Evolutionary conservation across 2,797 vertebrate species (phyloP).

Genomic region (Sphenodon punctatus): DNA sequence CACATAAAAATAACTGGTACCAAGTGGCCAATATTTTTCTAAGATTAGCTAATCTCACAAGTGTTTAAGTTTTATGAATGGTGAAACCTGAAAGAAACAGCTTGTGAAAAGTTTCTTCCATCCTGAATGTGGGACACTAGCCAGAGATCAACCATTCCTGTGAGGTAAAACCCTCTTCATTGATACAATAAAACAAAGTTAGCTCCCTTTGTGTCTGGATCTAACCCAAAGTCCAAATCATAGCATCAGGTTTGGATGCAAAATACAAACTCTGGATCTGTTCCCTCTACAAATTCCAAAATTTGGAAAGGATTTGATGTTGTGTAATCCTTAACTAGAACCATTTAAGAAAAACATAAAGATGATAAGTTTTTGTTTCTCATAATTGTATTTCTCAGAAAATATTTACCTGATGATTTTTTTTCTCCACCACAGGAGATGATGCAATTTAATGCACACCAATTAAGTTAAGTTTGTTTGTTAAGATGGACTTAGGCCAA

Average conservation of each 20-base stretch:
- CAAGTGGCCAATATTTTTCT: not conserved
- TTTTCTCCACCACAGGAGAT: not conserved
- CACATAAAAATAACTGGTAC: not conserved
- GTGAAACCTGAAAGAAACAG: not conserved
- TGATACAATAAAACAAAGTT: not conserved
- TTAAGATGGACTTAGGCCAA: not conserved
- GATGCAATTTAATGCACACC: not conserved
- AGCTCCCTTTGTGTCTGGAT: not conserved
- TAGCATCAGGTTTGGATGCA: not conserved
- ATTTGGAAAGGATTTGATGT: not conserved
- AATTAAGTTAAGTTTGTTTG: not conserved
- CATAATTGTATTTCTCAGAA: not conserved
- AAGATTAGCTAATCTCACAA: not conserved
- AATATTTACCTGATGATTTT: not conserved
- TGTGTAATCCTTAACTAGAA: not conserved
- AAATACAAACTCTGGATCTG: not conserved
- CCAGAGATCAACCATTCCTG: not conserved
- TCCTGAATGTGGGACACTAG: not conserved
- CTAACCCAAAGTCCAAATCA: not conserved
- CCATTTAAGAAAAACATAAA: not conserved
- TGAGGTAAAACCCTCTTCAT: not conserved
- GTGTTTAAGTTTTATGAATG: not conserved
- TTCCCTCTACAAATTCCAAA: not conserved
- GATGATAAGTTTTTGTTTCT: not conserved
- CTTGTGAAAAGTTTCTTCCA: not conserved